Evolutionary conservation across 1,140 invertebrate genomes (phyloP).

Genomic region (Solenopsis fugax): DNA sequence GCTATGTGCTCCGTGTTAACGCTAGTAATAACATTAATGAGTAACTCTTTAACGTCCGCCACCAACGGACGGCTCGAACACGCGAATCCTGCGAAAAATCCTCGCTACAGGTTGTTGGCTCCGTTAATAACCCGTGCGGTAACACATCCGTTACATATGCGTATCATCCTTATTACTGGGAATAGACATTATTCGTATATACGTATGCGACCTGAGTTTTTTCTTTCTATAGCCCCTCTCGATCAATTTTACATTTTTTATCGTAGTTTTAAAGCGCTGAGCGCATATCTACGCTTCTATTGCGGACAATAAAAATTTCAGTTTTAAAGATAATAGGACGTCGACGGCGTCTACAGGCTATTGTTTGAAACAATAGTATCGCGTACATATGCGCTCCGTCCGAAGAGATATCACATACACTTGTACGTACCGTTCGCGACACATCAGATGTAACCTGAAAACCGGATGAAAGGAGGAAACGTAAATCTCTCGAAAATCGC

Average conservation of each 20-base stretch:
- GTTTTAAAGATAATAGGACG: slow-evolving; percentile 45
- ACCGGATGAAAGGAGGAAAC: slow-evolving; percentile 8
- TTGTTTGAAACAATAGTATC: slow-evolving; percentile 56
- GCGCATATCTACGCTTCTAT: slow-evolving; percentile 54
- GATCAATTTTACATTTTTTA: slow-evolving; percentile 45
- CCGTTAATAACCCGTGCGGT: slow-evolving; percentile 40
- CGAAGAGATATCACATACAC: slow-evolving; percentile 41
- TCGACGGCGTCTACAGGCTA: slow-evolving; percentile 18
- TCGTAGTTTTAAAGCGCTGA: slow-evolving; percentile 42
- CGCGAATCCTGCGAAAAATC: slow-evolving; percentile 59
- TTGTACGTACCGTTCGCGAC: slow-evolving; percentile 55
- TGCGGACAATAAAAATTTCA: slow-evolving; percentile 61
- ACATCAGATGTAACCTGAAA: slow-evolving; percentile 40
- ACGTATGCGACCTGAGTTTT: not conserved
- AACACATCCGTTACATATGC: not conserved
- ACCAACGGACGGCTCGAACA: slow-evolving; percentile 39
- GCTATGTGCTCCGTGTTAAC: slow-evolving; percentile 53
- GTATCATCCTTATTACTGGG: slow-evolving; percentile 33
- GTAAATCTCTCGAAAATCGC: slow-evolving; percentile 22
- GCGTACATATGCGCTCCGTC: slow-evolving; percentile 55
- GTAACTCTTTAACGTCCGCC: slow-evolving; percentile 38
- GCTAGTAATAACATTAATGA: slow-evolving; percentile 64
- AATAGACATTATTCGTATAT: slow-evolving; percentile 10
- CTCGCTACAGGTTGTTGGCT: slow-evolving; percentile 46
- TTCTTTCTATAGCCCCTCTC: slow-evolving; percentile 15